phyloP scores from a whole-genome alignment of 2,797 vertebrate genomes.

The Miichthys miiuy region DNA sequence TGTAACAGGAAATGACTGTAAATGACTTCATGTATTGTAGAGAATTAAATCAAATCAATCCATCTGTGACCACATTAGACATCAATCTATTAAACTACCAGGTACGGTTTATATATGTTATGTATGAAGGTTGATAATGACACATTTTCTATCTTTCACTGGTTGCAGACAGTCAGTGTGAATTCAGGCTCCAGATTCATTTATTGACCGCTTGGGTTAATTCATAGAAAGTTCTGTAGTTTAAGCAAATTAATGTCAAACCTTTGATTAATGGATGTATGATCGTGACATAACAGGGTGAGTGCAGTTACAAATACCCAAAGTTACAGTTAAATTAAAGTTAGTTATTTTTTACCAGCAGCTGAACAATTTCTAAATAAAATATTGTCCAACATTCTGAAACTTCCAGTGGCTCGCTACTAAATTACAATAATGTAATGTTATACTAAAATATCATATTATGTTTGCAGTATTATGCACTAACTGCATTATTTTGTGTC shows the following conservation, averaged over 20 bases:
- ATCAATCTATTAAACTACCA: not conserved
- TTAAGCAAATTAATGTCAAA: not conserved
- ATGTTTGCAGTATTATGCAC: not conserved
- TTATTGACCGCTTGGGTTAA: not conserved
- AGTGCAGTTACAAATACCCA: not conserved
- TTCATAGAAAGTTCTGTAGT: not conserved
- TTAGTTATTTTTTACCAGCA: not conserved
- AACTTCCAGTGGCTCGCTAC: not conserved
- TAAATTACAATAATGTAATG: not conserved
- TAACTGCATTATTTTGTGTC: not conserved
- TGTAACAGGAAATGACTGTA: not conserved
- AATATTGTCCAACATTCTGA: not conserved
- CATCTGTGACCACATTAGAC: not conserved
- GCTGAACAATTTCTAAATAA: not conserved
- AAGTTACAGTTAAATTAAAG: not conserved
- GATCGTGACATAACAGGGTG: not conserved
- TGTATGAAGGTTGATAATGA: not conserved
- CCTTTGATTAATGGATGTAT: not conserved
- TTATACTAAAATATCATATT: not conserved
- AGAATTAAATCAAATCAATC: not conserved
- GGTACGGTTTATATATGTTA: not conserved
- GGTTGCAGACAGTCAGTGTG: not conserved
- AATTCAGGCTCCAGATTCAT: not conserved
- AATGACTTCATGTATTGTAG: not conserved
- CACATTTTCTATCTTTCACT: not conserved